Conservation (phyloP, 2,113 vertebrate genomes). For the Halcyon malimbica region DNA sequence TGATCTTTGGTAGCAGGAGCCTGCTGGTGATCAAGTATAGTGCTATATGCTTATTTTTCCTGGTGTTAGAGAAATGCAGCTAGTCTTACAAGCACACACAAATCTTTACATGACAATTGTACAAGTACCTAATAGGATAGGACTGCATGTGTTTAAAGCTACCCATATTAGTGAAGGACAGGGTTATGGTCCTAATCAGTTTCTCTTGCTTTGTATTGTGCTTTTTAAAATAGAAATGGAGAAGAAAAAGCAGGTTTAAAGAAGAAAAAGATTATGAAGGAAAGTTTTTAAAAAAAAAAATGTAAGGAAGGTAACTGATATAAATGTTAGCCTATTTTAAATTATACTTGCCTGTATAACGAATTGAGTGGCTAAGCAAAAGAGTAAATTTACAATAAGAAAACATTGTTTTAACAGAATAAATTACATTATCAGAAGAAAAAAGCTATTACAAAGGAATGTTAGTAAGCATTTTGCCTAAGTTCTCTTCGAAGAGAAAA, state of each 20-base stretch:
- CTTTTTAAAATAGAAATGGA: neutral
- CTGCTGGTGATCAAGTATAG: neutral
- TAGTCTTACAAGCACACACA: neutral
- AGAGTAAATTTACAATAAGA: neutral
- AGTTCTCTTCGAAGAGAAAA: neutral
- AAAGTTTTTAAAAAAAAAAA: neutral
- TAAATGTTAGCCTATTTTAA: neutral
- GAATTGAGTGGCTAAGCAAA: neutral
- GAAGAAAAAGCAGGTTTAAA: neutral
- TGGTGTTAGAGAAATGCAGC: neutral
- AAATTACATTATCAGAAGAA: neutral
- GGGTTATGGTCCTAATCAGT: neutral
- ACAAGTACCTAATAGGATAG: neutral
- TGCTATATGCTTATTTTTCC: neutral
- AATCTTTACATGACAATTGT: neutral
- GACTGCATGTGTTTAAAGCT: neutral
- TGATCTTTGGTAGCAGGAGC: neutral
- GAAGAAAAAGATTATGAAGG: neutral
- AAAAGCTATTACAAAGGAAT: neutral
- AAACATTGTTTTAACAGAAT: neutral
- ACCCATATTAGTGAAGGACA: neutral
- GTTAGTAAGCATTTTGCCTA: neutral
- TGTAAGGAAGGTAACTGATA: neutral
- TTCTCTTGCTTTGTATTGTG: neutral
- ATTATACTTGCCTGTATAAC: neutral